Base-by-base conservation (phyloP, 2,113 vertebrate genomes). In the Lepus timidus region DNA sequence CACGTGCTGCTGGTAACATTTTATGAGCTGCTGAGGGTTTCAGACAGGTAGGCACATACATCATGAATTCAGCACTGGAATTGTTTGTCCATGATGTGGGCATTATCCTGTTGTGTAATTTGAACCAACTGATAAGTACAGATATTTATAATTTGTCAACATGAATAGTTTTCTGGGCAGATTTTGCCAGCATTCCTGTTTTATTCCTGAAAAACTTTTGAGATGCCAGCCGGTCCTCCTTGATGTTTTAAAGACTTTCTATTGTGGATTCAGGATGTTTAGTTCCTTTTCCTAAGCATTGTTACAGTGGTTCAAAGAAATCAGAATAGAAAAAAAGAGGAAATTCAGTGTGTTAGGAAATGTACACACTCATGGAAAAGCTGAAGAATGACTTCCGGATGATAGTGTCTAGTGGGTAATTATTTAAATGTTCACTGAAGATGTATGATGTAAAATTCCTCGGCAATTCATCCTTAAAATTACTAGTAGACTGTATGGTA, bases 261-360 rank as follows among this genome's bases (percentile, higher is more conserved):
- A 9, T 44, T n/a, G n/a, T 73, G 11, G 78, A 52, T 33, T 58
- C 9, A 64, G 61, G 36, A 25, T 20, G 6, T 70, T 70, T 75
- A 51, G 39, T 51, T 95, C 51, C 9, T 64, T 88, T 58, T 88
- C 14, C 36, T 81, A n/a, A 81, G 64, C 22, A n/a, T 74, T 93
- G 19, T 33, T 51, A 65, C 51, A 58, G 61, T 79, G 31, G 33
- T 79, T 86, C 20, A 83, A 80, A 79, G 61, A 27, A 95, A 78
- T 67, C 49, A 85, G 44, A 88, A 22, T 93, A 85, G 39, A 2
- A 17, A 83, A 83, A 88, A 44, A 22, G 29, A 87, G 62, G 78
- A 81, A 84, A 85, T 25, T 79, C 70, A 80, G 29, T 22, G 29
- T 39, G 17, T 55, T 29, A 17, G 29, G 84, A n/a, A 62, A 13